These are phyloP conservation scores for Acanthopagrus latus DNA, from an alignment of 2,797 vertebrate genomes.

Conservation along the genomic window DNA sequence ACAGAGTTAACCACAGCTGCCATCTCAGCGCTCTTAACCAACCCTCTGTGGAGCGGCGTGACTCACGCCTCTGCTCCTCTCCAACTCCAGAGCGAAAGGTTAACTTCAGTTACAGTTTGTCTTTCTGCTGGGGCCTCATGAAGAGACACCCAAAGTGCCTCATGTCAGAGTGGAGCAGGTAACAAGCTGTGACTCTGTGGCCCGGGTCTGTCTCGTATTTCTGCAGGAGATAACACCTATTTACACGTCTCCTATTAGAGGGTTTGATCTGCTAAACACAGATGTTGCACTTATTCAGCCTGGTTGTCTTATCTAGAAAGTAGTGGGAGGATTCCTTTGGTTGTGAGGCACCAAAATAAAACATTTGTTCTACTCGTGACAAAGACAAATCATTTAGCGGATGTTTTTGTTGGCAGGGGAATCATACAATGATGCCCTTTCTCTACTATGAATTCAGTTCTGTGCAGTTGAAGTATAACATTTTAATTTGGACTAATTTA, in stretches of 20 bases:
- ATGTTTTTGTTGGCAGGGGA: background rate
- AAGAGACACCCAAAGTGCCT: background rate
- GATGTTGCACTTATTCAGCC: background rate
- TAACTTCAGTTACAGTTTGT: slow-evolving; percentile 4
- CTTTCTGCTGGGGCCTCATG: background rate
- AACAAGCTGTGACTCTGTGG: background rate
- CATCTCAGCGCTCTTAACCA: slow-evolving; percentile 8
- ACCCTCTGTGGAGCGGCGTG: slow-evolving; percentile 8
- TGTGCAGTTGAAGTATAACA: slow-evolving; percentile 22
- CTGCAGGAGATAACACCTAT: slow-evolving; percentile 4
- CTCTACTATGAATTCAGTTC: background rate
- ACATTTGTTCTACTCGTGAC: background rate
- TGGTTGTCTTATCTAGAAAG: background rate
- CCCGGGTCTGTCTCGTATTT: slow-evolving; percentile 13
- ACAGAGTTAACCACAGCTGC: slow-evolving; percentile 22
- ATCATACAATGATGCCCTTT: background rate
- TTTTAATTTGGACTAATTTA: slow-evolving; percentile 25
- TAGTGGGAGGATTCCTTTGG: background rate
- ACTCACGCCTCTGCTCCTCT: slow-evolving; percentile 24
- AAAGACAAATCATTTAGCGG: background rate
- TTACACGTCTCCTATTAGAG: background rate
- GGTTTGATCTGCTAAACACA: slow-evolving; percentile 20
- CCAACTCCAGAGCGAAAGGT: slow-evolving; percentile 23
- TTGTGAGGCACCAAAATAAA: background rate
- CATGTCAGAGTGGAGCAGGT: background rate